Conservation (phyloP, 2,797 vertebrate species). For the Brotogeris chrysoptera region DNA sequence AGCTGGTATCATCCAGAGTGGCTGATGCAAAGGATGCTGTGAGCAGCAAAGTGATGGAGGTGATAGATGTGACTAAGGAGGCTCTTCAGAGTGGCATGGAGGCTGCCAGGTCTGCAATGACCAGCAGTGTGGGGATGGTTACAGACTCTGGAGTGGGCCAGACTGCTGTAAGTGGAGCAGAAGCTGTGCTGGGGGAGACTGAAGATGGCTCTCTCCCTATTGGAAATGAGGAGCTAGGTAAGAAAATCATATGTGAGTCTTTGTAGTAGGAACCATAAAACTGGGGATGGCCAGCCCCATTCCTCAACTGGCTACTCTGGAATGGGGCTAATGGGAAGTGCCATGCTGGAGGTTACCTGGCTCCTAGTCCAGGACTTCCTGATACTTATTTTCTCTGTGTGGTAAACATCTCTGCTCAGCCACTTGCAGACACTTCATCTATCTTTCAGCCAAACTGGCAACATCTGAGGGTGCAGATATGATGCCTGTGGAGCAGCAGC, state of each 20-base stretch:
- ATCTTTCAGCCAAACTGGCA: constrained; percentile 10
- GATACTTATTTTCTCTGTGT: background rate
- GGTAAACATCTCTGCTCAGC: background rate
- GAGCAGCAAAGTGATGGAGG: constrained; percentile 76
- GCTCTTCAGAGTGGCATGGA: constrained; percentile 78
- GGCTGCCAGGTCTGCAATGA: constrained; percentile 77
- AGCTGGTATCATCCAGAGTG: constrained; percentile 43
- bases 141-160: background rate
- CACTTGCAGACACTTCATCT: background rate
- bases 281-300: background rate
- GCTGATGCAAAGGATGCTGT: constrained; percentile 60
- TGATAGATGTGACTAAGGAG: constrained; percentile 60
- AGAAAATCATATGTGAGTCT: background rate
- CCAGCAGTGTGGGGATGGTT: constrained; percentile 67
- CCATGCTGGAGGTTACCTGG: background rate
- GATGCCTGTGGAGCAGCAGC: background rate
- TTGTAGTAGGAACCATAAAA: accelerated
- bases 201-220: constrained; percentile 83
- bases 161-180: constrained; percentile 74
- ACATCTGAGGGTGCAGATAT: background rate
- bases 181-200: constrained; percentile 75
- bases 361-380: background rate
- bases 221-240: constrained; percentile 86
- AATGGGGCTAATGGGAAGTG: background rate
- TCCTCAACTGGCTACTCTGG: background rate